Percentiles rank a stretch among this genome's conserved stretches.
Conservation (phyloP, 2,888 invertebrate species). For the Cybosia mesomella region DNA sequence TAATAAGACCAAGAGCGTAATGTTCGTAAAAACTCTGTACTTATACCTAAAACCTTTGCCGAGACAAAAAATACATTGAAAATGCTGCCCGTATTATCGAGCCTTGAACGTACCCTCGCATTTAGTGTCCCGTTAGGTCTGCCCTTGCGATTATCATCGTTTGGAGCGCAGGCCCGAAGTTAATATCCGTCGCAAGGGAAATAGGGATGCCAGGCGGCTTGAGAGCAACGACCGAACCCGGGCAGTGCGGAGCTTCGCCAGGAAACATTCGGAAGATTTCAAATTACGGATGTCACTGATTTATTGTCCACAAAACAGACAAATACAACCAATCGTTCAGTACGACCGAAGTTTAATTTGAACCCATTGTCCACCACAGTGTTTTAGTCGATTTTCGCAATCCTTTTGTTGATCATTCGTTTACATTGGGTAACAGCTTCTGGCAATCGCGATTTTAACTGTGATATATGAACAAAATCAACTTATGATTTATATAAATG, state of each 20-base stretch:
- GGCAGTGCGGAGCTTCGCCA: conserved; percentile 29
- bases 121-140: conserved; percentile 68
- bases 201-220: conserved; percentile 59
- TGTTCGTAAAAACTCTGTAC: conserved; percentile 12
- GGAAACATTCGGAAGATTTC: conserved; percentile 58
- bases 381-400: conserved; percentile 24
- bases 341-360: conserved; percentile 36
- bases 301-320: conserved; percentile 54
- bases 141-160: conserved; percentile 73
- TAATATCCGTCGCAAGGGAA: conserved; percentile 67
- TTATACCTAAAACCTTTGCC: conserved; percentile 35
- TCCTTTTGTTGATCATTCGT: conserved; percentile 30
- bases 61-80: conserved; percentile 51
- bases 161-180: conserved; percentile 59
- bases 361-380: conserved; percentile 29
- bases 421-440: conserved; percentile 16
- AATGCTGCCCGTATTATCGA: conserved; percentile 55
- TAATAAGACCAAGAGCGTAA: conserved; percentile 15
- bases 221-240: conserved; percentile 68
- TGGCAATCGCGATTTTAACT: conserved; percentile 21
- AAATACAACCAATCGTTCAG: conserved; percentile 34
- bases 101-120: conserved; percentile 59
- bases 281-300: conserved; percentile 67
- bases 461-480: conserved; percentile 19
- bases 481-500: background rate